A percentile compares a stretch with the other conserved stretches of the same genome.
phyloP scores from a whole-genome alignment of 2,113 vertebrate species.

The Candoia aspera region DNA sequence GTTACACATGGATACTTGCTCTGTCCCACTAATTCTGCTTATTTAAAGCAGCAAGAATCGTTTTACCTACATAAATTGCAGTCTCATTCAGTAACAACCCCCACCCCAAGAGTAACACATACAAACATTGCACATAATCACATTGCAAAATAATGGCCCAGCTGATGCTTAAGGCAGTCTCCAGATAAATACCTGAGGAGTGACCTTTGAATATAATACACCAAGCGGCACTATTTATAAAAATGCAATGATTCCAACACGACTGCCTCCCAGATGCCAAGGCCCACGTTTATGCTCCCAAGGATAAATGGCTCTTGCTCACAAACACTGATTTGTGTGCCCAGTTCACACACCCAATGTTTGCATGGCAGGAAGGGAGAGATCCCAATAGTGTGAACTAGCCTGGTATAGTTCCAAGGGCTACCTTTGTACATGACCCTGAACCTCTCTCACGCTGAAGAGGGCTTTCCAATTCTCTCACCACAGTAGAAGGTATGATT shows the following conservation, averaged over 20 bases:
- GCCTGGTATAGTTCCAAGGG: not conserved
- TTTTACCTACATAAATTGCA: not conserved
- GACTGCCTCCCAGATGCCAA: not conserved
- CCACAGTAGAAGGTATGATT: not conserved
- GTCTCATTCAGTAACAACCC: not conserved
- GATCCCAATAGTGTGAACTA: too few species aligned
- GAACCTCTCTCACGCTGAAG: too few species aligned
- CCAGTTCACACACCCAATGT: not conserved
- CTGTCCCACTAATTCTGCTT: not conserved
- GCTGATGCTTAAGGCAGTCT: not conserved
- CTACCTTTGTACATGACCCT: not conserved
- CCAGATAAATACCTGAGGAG: not conserved
- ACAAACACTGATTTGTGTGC: not conserved
- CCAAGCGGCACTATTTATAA: not conserved
- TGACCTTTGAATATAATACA: not conserved
- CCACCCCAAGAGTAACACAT: not conserved
- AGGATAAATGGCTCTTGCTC: not conserved
- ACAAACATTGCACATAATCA: not conserved
- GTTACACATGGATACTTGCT: not conserved
- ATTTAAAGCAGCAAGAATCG: not conserved
- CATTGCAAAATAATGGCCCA: not conserved
- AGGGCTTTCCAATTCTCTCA: not conserved
- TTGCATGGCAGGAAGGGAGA: not conserved
- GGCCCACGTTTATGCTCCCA: not conserved
- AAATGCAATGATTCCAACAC: not conserved